Evolutionary conservation across 2,113 vertebrate species (phyloP), one percentile per base, ranked within the genome.

Genomic region (Salvelinus namaycush): DNA sequence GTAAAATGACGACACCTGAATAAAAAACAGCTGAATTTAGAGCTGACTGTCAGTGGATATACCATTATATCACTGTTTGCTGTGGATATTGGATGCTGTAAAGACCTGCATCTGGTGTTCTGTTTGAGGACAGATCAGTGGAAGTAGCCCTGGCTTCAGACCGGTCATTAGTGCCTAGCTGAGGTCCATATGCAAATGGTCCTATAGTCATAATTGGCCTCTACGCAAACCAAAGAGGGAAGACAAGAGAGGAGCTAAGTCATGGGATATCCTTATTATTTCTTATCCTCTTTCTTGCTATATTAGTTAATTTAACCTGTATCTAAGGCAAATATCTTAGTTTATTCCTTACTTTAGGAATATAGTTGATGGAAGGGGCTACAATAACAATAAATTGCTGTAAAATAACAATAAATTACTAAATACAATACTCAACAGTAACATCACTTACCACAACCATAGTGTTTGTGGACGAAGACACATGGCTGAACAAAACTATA

Each of bases 1-100:
- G 31, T 66, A 82, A 73, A 80, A 54, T 69, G 49, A 77, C 67
- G 44, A 69, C 68, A 68, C 26, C 68, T 24, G 7, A 49, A 44
- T 76, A 83, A 79, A 81, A 62, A 57, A 44, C 12, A 60, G 24
- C 64, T 75, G 44, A 16, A 76, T 84, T 79, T 62, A 74, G 68
- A 74, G 75, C 72, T 39, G 54, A 20, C 16, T n/a, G 62, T 26
- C 62, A 13, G 20, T 49, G 6, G 20, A 20, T 26, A 22, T 51
- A 11, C 22, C 4, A 34, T 22, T 68, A 39, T n/a, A 69, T 60
- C 34, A 73, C 51, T 68, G 71, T 51, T 60, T 60, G 27, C 5
- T n/a, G 11, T 29, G 14, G 26, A 57, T 59, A 72, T 27, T 57
- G 22, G 22, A 54, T 20, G 1, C 16, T 27, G 26, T 72, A 57